Base-by-base conservation (phyloP, 2,888 invertebrate species). In the Xanthia icteritia region DNA sequence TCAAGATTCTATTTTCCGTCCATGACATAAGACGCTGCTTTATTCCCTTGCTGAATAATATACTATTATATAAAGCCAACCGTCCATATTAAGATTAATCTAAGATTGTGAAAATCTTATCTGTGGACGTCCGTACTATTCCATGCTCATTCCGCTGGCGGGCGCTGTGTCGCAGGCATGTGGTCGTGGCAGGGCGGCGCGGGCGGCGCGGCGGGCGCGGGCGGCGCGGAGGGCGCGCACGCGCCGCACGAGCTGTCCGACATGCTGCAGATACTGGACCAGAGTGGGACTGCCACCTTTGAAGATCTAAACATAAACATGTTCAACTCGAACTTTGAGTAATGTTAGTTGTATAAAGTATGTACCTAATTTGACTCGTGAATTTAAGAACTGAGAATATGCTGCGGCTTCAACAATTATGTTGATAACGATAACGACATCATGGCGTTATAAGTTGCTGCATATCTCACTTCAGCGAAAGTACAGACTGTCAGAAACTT, bases 261-360 rank as follows among this genome's bases (percentile, higher is more conserved):
- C 91, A 99, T 99, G 99, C 97, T 99, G 90, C 99, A 99, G 95
- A 99, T 99, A 97, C 96, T 99, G 76, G 98, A 99, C 95, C 98
- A 98, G 93, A 97, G 98, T 90, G 98, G 98, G 71, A 97, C 98
- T 60, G 97, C 98, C 77, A 98, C 98, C 48, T 99, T 99, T 93
- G 99, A 99, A 93, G 99, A 99, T 94, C 97, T 99, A 90, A 98
- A 98, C 92, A 97, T 99, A 89, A 98, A 98, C 91, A 99, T 99
- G 99, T 99, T 99, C 94, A 99, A 98, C 93, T 98, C 98, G 89
- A 96, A 93, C 92, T 96, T 96, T 87, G 96, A 96, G 89, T 96
- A 95, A 89, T 83, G 61, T 82, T 68, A 81, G 31, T 74, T 84
- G 74, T 83, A 76, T 75, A 83, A 72, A 82, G 64, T 77, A 84